These are phyloP conservation scores for Acleris laterana DNA, from an alignment of 2,888 invertebrate genomes.

Conservation along the genomic window DNA sequence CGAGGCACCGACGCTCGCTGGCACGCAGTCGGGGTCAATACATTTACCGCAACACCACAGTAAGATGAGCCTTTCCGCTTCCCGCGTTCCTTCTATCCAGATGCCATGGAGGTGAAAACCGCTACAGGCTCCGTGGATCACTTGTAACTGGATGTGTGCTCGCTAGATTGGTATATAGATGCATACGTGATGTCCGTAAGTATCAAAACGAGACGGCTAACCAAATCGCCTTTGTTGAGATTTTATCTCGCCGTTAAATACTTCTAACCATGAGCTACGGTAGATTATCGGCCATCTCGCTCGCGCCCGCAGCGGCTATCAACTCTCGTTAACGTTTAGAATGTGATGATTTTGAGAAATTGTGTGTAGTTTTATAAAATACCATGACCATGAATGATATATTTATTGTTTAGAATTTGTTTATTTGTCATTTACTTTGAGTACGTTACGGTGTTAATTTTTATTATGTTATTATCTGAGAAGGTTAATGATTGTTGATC, in stretches of 20 bases:
- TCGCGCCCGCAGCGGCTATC: slow-evolving; percentile 73
- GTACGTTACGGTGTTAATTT: no score
- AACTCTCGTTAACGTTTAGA: slow-evolving; percentile 67
- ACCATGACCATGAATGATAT: not conserved
- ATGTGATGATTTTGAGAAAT: slow-evolving; percentile 56
- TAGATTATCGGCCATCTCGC: slow-evolving; percentile 74
- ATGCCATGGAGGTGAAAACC: slow-evolving; percentile 44
- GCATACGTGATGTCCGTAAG: slow-evolving; percentile 76
- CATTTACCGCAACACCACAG: slow-evolving; percentile 71
- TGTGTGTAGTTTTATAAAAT: slow-evolving; percentile 10
- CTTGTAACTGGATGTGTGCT: slow-evolving; percentile 52
- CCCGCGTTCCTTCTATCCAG: slow-evolving; percentile 47
- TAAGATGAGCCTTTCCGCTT: slow-evolving; percentile 55
- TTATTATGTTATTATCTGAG: no score
- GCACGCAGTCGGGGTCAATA: slow-evolving; percentile 80
- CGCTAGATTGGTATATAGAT: slow-evolving; percentile 73
- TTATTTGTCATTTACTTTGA: no score
- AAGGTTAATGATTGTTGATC: no score
- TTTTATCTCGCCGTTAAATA: slow-evolving; percentile 83
- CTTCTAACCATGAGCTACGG: slow-evolving; percentile 73
- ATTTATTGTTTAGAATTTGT: not conserved
- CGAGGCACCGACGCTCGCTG: slow-evolving; percentile 76
- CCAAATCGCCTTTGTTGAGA: slow-evolving; percentile 84
- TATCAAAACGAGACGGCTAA: slow-evolving; percentile 82
- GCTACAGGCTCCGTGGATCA: slow-evolving; percentile 54